Evolutionary conservation across 2,797 vertebrate species (phyloP).

Genomic region (Pterois miles): DNA sequence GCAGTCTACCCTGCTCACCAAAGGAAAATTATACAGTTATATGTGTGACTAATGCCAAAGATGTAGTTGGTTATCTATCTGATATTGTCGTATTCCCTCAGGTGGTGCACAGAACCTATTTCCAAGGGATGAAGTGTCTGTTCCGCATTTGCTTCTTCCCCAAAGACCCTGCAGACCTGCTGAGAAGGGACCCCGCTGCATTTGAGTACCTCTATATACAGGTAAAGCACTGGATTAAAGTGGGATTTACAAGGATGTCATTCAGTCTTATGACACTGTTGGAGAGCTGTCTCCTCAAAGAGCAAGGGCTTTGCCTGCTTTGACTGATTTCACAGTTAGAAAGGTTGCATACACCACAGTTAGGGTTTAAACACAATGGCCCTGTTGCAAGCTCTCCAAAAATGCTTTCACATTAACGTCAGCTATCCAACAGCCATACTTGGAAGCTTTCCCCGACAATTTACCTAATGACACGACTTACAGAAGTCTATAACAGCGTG

Average conservation of each 20-base stretch:
- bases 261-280: conserved; percentile 25
- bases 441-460: background rate
- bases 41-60: conserved; percentile 24
- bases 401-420: conserved; percentile 1
- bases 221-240: conserved; percentile 78
- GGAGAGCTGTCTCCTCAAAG: conserved; percentile 11
- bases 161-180: conserved; percentile 95
- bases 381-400: conserved; percentile 7
- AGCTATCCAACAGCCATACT: conserved; percentile 1
- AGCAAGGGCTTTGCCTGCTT: conserved; percentile 12
- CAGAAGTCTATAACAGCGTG: background rate
- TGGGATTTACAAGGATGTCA: conserved; percentile 35
- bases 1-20: background rate
- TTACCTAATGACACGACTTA: background rate
- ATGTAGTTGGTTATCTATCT: conserved; percentile 19
- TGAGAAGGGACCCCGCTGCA: conserved; percentile 94
- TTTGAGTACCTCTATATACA: conserved; percentile 99
- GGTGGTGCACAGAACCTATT: conserved; percentile 99
- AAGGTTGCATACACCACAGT: background rate
- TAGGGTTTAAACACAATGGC: background rate
- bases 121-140: conserved; percentile 98
- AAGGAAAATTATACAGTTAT: conserved; percentile 4
- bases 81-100: conserved; percentile 68
- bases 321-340: conserved; percentile 6
- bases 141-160: conserved; percentile 99